Evolutionary conservation across 2,888 invertebrate genomes (phyloP), one percentile per base, ranked within the genome.

Genomic region (Lottia gigantea): DNA sequence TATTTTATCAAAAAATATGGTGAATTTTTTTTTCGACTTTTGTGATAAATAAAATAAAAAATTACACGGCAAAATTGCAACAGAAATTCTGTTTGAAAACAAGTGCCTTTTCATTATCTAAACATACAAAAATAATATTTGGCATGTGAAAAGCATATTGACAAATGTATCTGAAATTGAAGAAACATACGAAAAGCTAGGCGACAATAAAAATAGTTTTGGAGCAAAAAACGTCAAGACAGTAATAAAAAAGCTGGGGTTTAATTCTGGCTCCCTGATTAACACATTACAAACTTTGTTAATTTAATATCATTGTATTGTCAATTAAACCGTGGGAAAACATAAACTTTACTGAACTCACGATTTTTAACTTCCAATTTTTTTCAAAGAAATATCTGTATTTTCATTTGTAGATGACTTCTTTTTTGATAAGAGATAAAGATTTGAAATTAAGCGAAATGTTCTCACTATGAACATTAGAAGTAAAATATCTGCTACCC

Each of bases 291-390:
- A 55, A 19, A 55, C 19, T 55, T 55, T 55, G 19, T 12, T 11
- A 55, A 23, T 23, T 55, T 23, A 55, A 55, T 55, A 23, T 55
- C 55, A 55, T 55, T 55, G 55, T 55, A 23, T 55, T 55, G 19
- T 55, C 23, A 55, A 55, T 55, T 23, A 55, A 55, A 55, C 55
- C 55, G 55, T 55, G 55, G 55, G 55, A 55, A 55, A 55, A 55
- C 11, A 23, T 3, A 19, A 55, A 55, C 55, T 55, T 55, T 55
- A 8, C 55, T 23, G 55, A 55, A 55, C 55, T 55, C 55, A 55
- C 55, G 55, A 55, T 23, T 40, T 40, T 40, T 40, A 40, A 40
- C 40, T 40, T 31, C 3, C 3, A 31, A 31, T 6, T 40, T 40
- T n/a, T 40, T 40, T 40, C 40, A 40, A 40, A 40, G 40, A 40